Evolutionary conservation across 2,113 vertebrate genomes (phyloP).

Genomic region (Rhegmatorhina hoffmannsi): DNA sequence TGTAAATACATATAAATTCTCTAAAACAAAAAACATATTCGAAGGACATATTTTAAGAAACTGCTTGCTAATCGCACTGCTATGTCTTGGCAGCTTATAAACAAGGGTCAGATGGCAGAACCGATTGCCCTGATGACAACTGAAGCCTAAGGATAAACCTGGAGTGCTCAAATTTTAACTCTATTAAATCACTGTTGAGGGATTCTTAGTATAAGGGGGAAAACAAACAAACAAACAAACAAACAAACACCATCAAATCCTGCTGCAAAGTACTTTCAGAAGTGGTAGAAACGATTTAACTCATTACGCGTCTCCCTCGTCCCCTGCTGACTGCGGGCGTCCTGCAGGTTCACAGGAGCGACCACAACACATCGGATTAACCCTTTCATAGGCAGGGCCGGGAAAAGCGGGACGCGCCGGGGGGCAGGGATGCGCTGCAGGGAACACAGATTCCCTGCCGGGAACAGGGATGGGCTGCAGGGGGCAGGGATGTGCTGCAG

Average conservation of each 20-base stretch:
- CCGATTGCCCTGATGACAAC: fast-evolving
- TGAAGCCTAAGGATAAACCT: not conserved
- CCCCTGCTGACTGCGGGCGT: fast-evolving
- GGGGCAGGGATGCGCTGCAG: not conserved
- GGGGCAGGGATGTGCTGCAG: too few species aligned
- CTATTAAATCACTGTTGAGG: not conserved
- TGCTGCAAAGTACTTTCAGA: not conserved
- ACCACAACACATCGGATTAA: fast-evolving
- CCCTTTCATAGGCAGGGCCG: too few species aligned
- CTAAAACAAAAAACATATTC: not conserved
- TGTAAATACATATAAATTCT: fast-evolving
- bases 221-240: not conserved
- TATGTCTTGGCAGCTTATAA: not conserved
- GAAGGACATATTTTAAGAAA: fast-evolving
- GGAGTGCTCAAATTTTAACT: not conserved
- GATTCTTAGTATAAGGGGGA: too few species aligned
- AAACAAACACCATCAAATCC: not conserved
- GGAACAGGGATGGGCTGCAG: too few species aligned
- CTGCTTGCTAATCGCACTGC: not conserved
- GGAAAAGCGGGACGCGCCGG: too few species aligned
- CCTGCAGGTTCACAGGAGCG: fast-evolving
- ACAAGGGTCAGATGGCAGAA: not conserved
- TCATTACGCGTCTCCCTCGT: fast-evolving
- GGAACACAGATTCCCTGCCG: too few species aligned
- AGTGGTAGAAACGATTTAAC: not conserved